Evolutionary conservation across 2,113 vertebrate genomes (phyloP).

Genomic region (Thalassoma bifasciatum): DNA sequence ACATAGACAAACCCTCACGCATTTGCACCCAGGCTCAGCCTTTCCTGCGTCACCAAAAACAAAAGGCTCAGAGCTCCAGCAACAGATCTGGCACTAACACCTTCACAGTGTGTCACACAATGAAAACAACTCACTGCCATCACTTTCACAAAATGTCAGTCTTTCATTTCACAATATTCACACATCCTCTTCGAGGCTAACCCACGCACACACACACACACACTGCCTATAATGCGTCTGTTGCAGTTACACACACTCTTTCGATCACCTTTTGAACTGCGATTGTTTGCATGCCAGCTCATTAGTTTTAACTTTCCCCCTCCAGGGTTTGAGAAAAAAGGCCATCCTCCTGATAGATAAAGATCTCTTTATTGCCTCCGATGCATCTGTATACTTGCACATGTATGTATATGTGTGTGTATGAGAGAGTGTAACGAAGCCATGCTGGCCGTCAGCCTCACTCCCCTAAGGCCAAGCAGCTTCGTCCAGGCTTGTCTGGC

Average conservation of each 20-base stretch:
- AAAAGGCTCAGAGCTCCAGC: conserved; percentile 26
- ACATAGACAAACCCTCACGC: conserved; percentile 10
- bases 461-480: conserved; percentile 56
- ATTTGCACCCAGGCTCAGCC: conserved; percentile 9
- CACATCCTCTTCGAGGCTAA: background rate
- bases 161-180: conserved; percentile 42
- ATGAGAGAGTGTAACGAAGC: conserved; percentile 22
- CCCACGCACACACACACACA: background rate
- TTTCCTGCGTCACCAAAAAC: conserved; percentile 34
- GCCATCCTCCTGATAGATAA: conserved; percentile 52
- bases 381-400: conserved; percentile 9
- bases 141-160: conserved; percentile 38
- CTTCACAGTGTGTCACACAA: conserved; percentile 53
- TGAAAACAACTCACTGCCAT: conserved; percentile 30
- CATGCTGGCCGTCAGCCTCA: conserved; percentile 45
- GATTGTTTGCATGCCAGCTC: conserved; percentile 65
- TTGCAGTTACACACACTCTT: conserved; percentile 6
- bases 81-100: conserved; percentile 43
- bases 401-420: conserved; percentile 34
- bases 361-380: conserved; percentile 59
- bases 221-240: conserved; percentile 6
- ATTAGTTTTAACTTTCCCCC: conserved; percentile 55
- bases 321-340: conserved; percentile 48
- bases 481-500: conserved; percentile 67
- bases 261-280: conserved; percentile 50